Conservation (phyloP, 2,888 invertebrate genomes). For the Urechis unicinctus region DNA sequence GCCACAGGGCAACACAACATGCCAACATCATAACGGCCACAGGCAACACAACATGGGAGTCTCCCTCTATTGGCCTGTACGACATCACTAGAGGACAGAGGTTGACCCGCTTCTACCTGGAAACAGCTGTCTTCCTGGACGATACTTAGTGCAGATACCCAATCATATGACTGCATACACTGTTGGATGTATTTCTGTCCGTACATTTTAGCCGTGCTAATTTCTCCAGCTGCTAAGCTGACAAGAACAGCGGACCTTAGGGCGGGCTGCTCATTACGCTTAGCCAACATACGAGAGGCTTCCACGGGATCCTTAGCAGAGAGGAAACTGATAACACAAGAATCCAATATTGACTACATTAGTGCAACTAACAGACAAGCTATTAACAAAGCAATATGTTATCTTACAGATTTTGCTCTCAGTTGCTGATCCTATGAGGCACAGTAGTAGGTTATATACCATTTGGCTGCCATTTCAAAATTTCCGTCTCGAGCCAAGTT, state of each 20-base stretch:
- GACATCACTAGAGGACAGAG: too few species aligned
- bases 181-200: slow-evolving; percentile 35
- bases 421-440: not conserved
- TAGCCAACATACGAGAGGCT: slow-evolving; percentile 60
- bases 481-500: slow-evolving; percentile 44
- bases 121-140: too few species aligned
- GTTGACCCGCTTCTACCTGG: too few species aligned
- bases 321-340: slow-evolving; percentile 54
- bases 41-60: too few species aligned
- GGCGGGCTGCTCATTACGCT: slow-evolving; percentile 55
- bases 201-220: slow-evolving; percentile 32
- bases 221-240: slow-evolving; percentile 51
- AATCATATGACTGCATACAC: too few species aligned
- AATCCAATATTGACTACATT: too few species aligned
- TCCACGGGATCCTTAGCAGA: slow-evolving; percentile 58
- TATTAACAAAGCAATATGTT: not conserved
- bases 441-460: slow-evolving; percentile 26
- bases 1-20: too few species aligned
- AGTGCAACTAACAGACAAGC: not conserved
- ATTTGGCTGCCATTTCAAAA: slow-evolving; percentile 50
- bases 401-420: not conserved
- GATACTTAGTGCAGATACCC: too few species aligned
- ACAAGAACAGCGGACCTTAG: slow-evolving; percentile 60
- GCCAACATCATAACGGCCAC: too few species aligned
- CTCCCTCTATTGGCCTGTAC: too few species aligned